These are phyloP conservation scores for Mormyrops attenuatus DNA, from an alignment of 2,797 vertebrate genomes.

Conservation along the genomic window DNA sequence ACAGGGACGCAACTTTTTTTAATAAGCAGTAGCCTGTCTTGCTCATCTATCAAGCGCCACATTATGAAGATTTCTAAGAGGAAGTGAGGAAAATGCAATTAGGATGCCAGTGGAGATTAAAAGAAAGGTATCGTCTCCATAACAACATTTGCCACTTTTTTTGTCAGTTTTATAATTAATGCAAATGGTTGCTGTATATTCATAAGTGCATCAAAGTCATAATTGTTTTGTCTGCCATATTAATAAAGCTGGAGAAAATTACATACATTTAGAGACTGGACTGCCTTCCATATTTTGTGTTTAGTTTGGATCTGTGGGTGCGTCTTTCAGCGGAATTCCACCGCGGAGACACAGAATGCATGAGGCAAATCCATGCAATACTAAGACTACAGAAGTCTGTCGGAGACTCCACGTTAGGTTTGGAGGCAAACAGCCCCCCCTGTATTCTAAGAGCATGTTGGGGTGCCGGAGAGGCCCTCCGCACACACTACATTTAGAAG, in stretches of 20 bases:
- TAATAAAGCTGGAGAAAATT: neutral
- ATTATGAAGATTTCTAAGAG: conserved; percentile 2
- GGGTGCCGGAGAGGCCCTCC: neutral
- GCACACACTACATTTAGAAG: neutral
- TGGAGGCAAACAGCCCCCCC: neutral
- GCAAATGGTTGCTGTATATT: neutral
- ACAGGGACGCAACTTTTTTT: neutral
- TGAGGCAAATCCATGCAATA: neutral
- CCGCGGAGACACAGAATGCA: neutral
- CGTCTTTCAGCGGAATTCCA: neutral
- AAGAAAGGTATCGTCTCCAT: neutral
- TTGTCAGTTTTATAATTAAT: neutral
- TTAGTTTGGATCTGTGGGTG: neutral
- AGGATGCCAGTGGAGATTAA: neutral
- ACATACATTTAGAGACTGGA: neutral
- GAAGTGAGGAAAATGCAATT: neutral
- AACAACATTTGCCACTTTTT: neutral
- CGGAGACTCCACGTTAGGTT: neutral
- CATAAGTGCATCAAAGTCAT: neutral
- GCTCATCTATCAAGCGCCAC: neutral
- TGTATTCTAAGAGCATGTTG: neutral
- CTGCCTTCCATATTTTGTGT: neutral
- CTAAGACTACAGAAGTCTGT: neutral
- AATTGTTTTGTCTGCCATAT: neutral
- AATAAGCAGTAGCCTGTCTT: neutral